Evolutionary conservation across 2,797 vertebrate genomes (phyloP), one percentile per base, ranked within the genome.

Genomic region (Typhlichthys subterraneus): DNA sequence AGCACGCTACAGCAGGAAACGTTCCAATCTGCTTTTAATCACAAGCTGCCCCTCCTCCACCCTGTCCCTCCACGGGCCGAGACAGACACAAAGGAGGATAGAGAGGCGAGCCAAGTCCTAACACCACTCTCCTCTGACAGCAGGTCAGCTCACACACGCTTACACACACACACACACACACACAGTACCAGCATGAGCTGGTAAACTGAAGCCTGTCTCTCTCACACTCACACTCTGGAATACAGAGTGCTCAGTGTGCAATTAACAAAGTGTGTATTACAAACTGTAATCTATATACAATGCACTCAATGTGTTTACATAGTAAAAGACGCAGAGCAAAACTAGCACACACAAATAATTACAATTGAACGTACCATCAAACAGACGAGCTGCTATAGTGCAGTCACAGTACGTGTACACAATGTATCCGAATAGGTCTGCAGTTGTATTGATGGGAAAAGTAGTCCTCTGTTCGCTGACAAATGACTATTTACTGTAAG

Each of bases 11-110:
- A 87, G 92, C 94, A 96, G 95, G 94, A 96, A 97, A 90, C 79
- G 33, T 82, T 88, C 86, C 87, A 86, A 92, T 94, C 95, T 96
- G 96, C 93, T 94, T 95, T 92, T 93, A 95, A 96, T 96, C 94
- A 95, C 81, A 79, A 84, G 67, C 60, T 69, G 61, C 77, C 80
- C 78, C 79, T 82, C 83, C 77, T 70, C 79, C 79, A 11, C 51
- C 67, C 74, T 14, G 19, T 45, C 55, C 72, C 72, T 73, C 67
- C 59, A 52, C 66, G 53, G 53, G 48, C 65, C 69, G 49, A 57
- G 59, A 63, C 73, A 74, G 71, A 77, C 77, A 48, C 65, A 82
- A 65, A 80, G 80, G 70, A 80, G 82, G 78, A 82, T 74, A 72
- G 77, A 59, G 33, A 38, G 33, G 33, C 14, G 15, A 63, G 68